phyloP scores from a whole-genome alignment of 2,888 invertebrate species.

The Dasysyrphus albostriatus region DNA sequence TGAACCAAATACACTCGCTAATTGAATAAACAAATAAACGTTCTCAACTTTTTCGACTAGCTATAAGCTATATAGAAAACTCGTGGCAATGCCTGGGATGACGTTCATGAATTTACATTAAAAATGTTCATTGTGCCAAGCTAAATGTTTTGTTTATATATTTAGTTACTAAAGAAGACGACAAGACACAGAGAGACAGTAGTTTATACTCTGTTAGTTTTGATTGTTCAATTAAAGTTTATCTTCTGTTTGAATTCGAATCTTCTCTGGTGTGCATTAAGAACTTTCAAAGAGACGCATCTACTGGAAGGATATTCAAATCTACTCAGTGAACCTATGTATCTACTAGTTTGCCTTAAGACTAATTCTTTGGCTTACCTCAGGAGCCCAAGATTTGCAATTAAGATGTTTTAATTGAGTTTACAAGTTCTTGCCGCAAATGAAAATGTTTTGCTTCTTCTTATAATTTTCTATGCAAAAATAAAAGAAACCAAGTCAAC shows the following conservation, averaged over 20 bases:
- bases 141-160: slow-evolving; percentile 47
- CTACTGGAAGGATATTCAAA: slow-evolving; percentile 13
- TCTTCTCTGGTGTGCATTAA: neutral
- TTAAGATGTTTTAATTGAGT: slow-evolving; percentile 69
- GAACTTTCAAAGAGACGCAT: slow-evolving; percentile 9
- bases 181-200: neutral
- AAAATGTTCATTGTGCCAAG: neutral
- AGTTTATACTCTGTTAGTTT: slow-evolving; percentile 7
- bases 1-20: slow-evolving; percentile 40
- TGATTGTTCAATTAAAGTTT: slow-evolving; percentile 67
- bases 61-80: neutral
- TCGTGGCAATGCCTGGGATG: neutral
- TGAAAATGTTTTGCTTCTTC: neutral
- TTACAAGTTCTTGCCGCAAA: slow-evolving; percentile 34
- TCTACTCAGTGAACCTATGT: neutral
- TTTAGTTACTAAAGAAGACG: neutral
- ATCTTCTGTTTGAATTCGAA: slow-evolving; percentile 3
- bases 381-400: slow-evolving; percentile 31
- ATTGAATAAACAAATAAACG: slow-evolving; percentile 54
- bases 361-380: neutral
- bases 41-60: neutral
- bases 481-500: slow-evolving; percentile 11
- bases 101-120: slow-evolving; percentile 4
- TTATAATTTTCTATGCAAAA: neutral
- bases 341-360: neutral